Conservation (phyloP, 2,113 vertebrate species). For the Cichladusa arquata region DNA sequence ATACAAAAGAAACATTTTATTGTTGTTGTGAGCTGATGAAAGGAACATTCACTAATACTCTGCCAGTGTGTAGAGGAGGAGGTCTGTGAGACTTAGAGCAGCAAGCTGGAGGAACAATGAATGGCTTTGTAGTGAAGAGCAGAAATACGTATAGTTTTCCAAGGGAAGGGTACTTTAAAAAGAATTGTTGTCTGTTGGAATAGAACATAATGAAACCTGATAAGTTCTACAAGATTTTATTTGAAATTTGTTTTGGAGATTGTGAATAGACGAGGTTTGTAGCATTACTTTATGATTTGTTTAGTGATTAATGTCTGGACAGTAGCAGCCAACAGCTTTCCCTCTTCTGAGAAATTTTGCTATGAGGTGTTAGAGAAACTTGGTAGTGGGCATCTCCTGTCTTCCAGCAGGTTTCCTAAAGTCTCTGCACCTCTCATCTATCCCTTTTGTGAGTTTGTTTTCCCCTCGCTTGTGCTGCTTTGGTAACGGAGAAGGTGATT, state of each 20-base stretch:
- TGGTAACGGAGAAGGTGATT: neutral
- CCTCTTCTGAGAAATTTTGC: neutral
- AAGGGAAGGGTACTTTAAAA: neutral
- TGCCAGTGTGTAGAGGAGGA: constrained; percentile 19
- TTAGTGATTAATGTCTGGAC: neutral
- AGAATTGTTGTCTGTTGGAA: neutral
- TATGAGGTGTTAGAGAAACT: neutral
- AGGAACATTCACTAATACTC: constrained; percentile 20
- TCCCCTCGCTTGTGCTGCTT: neutral
- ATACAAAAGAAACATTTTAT: constrained; percentile 20
- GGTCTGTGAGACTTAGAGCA: constrained; percentile 3
- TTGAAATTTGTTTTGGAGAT: neutral
- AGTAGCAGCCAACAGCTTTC: neutral
- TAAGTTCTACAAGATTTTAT: neutral
- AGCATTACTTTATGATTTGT: neutral
- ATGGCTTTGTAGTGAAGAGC: constrained; percentile 26
- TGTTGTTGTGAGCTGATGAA: constrained; percentile 13
- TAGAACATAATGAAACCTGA: neutral
- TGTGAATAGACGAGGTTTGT: neutral
- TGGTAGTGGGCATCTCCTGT: neutral
- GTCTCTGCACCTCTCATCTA: neutral
- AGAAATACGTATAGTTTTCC: neutral
- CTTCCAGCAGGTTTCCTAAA: neutral
- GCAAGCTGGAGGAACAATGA: constrained; percentile 16
- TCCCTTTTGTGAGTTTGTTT: neutral